A percentile compares a stretch with the other conserved stretches of the same genome.
phyloP scores from a whole-genome alignment of 1,140 invertebrate species.

The Episyrphus balteatus region DNA sequence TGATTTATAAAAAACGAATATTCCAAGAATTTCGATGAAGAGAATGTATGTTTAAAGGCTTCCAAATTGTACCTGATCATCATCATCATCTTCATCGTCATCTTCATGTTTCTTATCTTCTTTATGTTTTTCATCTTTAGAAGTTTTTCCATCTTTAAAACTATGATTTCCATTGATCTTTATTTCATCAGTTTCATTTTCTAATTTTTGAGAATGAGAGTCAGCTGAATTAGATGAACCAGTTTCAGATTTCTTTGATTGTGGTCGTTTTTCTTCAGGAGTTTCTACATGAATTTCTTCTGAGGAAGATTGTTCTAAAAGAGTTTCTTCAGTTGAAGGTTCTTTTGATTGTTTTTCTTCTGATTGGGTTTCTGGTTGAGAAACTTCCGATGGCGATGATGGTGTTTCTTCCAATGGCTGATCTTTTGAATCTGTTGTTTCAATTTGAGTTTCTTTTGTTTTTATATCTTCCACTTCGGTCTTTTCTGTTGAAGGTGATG shows the following conservation, averaged over 20 bases:
- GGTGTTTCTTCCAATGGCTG: not conserved
- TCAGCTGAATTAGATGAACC: too few species aligned
- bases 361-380: not conserved
- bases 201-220: not conserved
- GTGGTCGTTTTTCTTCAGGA: not conserved
- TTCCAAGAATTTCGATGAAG: not conserved
- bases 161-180: not conserved
- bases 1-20: too few species aligned
- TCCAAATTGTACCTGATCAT: slow-evolving; percentile 36
- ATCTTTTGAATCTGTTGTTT: not conserved
- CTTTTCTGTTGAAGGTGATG: slow-evolving; percentile 6
- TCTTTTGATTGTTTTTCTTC: not conserved
- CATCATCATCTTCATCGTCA: slow-evolving; percentile 26
- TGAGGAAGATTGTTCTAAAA: too few species aligned
- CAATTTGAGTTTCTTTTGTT: not conserved
- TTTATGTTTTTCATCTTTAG: slow-evolving; percentile 5
- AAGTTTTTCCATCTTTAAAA: not conserved
- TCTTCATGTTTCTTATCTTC: slow-evolving; percentile 7
- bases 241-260: not conserved
- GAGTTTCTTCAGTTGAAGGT: not conserved
- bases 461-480: slow-evolving; percentile 13
- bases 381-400: not conserved
- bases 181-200: slow-evolving; percentile 6
- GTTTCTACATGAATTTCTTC: too few species aligned
- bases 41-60: slow-evolving; percentile 20